phyloP scores from a whole-genome alignment of 2,113 vertebrate species.

The Sclerurus mexicanus region DNA sequence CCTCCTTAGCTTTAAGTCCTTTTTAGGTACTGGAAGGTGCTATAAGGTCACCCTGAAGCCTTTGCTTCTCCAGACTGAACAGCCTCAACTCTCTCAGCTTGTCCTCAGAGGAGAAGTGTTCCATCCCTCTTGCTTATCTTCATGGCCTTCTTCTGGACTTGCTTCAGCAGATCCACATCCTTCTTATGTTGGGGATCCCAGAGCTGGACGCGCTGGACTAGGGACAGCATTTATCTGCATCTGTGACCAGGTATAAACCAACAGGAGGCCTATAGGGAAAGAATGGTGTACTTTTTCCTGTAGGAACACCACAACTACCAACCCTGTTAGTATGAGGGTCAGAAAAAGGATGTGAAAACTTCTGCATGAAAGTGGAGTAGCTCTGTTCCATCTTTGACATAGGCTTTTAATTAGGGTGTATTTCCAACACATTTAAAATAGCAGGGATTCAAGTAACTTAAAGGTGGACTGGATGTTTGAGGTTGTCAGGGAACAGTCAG shows the following conservation, averaged over 20 bases:
- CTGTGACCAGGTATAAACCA: neutral
- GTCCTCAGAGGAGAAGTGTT: neutral
- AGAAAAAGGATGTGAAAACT: neutral
- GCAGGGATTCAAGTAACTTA: neutral
- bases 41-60: neutral
- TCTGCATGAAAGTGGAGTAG: neutral
- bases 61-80: neutral
- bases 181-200: neutral
- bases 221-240: neutral
- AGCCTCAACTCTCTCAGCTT: neutral
- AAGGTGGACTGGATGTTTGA: neutral
- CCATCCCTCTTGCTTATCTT: neutral
- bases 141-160: neutral
- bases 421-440: neutral
- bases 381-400: neutral
- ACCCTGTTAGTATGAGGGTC: rapidly evolving
- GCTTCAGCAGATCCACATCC: neutral
- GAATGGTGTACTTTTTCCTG: neutral
- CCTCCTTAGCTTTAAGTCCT: neutral
- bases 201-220: neutral
- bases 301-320: neutral
- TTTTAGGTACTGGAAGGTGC: neutral
- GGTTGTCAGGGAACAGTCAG: neutral
- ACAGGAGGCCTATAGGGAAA: neutral
- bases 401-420: neutral